A percentile compares a stretch with the other conserved stretches of the same genome.
These are phyloP conservation scores for Operophtera brumata DNA, from an alignment of 2,888 invertebrate genomes.

Conservation along the genomic window DNA sequence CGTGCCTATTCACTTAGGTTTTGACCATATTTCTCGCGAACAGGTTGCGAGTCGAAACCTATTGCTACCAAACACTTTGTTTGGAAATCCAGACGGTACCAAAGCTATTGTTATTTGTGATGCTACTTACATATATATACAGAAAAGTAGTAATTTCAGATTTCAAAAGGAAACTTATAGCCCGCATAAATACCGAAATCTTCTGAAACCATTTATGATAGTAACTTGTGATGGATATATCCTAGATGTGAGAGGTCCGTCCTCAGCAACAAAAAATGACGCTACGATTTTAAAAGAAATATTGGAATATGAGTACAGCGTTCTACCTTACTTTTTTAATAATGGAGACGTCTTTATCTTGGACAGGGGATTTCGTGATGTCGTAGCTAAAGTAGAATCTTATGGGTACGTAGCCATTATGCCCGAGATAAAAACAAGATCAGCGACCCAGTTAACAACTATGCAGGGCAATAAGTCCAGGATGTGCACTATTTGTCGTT, in stretches of 20 bases:
- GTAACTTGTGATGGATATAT: constrained; percentile 23
- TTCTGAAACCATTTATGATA: constrained; percentile 24
- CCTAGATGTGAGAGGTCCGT: constrained; percentile 22
- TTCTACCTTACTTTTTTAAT: constrained; percentile 16
- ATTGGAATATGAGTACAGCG: constrained; percentile 18
- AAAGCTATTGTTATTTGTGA: constrained; percentile 21
- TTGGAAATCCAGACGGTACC: neutral
- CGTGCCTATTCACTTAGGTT: no score
- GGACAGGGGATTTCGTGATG: no score
- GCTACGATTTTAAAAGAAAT: constrained; percentile 21
- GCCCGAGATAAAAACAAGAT: neutral
- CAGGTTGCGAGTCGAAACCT: neutral
- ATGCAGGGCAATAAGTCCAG: constrained; percentile 17
- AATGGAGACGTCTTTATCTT: constrained; percentile 27
- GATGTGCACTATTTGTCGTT: constrained; percentile 10
- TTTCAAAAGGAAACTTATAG: constrained; percentile 29
- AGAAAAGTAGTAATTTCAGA: constrained; percentile 26
- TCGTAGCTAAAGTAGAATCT: no score
- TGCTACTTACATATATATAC: constrained; percentile 27
- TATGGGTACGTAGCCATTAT: no score
- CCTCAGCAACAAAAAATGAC: constrained; percentile 22
- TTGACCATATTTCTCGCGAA: no score
- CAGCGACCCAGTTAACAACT: constrained; percentile 5
- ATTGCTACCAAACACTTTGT: neutral
- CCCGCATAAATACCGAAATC: constrained; percentile 22